phyloP scores from a whole-genome alignment of 1,140 invertebrate genomes.

The Delia radicum region DNA sequence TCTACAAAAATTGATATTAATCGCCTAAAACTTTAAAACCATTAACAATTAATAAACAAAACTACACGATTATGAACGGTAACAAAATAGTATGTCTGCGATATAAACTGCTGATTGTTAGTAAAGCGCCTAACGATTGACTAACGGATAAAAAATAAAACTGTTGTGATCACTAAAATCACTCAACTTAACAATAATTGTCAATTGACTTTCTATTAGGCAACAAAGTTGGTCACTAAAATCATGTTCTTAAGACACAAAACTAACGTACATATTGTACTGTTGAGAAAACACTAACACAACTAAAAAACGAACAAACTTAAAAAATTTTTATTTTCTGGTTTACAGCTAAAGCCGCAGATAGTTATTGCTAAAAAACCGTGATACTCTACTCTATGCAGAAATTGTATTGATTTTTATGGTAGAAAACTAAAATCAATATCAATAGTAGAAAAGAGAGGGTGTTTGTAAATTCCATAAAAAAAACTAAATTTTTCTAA shows the following conservation, averaged over 20 bases:
- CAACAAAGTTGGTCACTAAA: constrained; percentile 11
- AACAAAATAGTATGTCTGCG: not conserved
- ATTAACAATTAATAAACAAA: constrained; percentile 5
- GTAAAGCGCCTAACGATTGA: not conserved
- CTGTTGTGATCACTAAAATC: constrained; percentile 34
- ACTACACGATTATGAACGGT: not conserved
- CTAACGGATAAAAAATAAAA: not conserved
- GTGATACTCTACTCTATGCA: not conserved
- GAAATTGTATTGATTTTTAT: constrained; percentile 2
- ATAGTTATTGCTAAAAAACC: not conserved
- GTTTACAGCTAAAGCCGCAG: not conserved
- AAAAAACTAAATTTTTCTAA: not conserved
- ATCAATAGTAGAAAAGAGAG: not conserved
- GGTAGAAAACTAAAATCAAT: not conserved
- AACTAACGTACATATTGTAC: not conserved
- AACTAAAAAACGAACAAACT: not conserved
- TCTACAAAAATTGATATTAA: not conserved
- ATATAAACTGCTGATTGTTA: not conserved
- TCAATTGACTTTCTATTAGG: constrained; percentile 53
- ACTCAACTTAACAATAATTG: constrained; percentile 50
- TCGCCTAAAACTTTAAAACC: not conserved
- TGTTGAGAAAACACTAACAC: not conserved
- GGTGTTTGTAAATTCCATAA: not conserved
- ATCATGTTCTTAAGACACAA: not conserved
- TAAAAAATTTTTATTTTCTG: not conserved